Evolutionary conservation across 1,140 invertebrate species (phyloP), one percentile per base, ranked within the genome.

Genomic region (Homalodisca vitripennis): DNA sequence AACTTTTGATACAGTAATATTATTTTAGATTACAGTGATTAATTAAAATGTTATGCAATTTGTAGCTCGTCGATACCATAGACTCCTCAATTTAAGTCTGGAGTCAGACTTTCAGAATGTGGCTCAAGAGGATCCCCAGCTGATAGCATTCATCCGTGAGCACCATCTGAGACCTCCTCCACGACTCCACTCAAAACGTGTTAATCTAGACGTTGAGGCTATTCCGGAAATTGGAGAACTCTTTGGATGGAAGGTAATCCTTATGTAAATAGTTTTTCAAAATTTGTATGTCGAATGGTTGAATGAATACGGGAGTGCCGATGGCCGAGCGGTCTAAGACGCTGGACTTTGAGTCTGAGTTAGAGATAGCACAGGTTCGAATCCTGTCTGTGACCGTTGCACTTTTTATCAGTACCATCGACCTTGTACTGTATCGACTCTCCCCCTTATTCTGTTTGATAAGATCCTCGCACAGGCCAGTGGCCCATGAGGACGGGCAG

Each of bases 21-120:
- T 41, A 10, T 10, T 17, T 41, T 41, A 10, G 34, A 10, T 41
- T 17, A 10, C 17, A 10, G 34, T 41, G 6, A 10, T 41, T 41
- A 10, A 41, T 41, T 41, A 41, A 41, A 41, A 41, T 17, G 17
- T 41, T 41, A 17, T 41, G 34, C 10, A 6, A 6, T 65, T 34
- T 67, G 1, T n/a, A 67, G 65, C 46, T 17, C 46, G 65, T 22
- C 47, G 65, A 51, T 67, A 67, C 48, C 46, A 53, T 27, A 31
- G 65, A 20, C n/a, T 67, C 20, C 41, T 30, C 27, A 51, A 51
- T 51, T 30, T 51, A 29, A 47, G 46, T 20, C 24, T 53, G 0
- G 46, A 67, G 26, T 31, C 65, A 46, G 68, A 66, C 60, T 69
- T 72, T 29, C 67, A 72, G 63, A 64, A 69, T 34, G 30, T 46